Evolutionary conservation across 2,888 invertebrate species (phyloP), one percentile per base, ranked within the genome.

Genomic region (Sphaerophoria taeniata): DNA sequence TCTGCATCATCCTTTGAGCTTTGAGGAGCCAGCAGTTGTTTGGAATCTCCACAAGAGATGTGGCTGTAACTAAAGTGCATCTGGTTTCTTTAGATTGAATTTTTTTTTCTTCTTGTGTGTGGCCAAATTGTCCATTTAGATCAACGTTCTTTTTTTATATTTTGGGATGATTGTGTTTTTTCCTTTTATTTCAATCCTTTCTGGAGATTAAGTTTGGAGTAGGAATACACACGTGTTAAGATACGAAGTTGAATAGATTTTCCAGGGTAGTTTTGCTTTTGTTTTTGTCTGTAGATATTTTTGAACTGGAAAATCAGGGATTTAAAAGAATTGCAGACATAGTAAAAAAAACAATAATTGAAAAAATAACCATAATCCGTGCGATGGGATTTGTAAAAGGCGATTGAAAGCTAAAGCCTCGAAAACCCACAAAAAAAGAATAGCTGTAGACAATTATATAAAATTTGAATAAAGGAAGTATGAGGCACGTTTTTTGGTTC

Each of bases 51-150:
- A 43, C 12, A 7, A 34, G 34, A 71, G 69, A 51, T 55, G 16
- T 61, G 14, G 36, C 63, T 45, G 43, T 70, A 39, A 53, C 24
- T 43, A 43, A 43, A 24, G 53, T 65, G 36, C 16, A 80, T 39
- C 14, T 80, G 39, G 39, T 49, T 63, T 60, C 43, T 65, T 65
- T 53, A 63, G 16, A 39, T 56, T 58, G 34, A 33, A 33, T 14
- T 34, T 36, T 9, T 58, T 39, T 72, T 33, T 65, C 36, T 16
- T 36, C 11, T 39, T 34, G 4, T 53, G 55, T 61, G 12, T 58
- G 51, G 45, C 61, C 61, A 69, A 76, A 77, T 60, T 82, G 76
- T 82, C 82, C 73, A 82, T 82, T 82, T 77, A 58, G 73, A 67
- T 53, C 69, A 53, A 67, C 49, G 55, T n/a, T 67, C 47, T 73